Conservation (phyloP, 2,888 invertebrate species). For the Xylophagus ater region DNA sequence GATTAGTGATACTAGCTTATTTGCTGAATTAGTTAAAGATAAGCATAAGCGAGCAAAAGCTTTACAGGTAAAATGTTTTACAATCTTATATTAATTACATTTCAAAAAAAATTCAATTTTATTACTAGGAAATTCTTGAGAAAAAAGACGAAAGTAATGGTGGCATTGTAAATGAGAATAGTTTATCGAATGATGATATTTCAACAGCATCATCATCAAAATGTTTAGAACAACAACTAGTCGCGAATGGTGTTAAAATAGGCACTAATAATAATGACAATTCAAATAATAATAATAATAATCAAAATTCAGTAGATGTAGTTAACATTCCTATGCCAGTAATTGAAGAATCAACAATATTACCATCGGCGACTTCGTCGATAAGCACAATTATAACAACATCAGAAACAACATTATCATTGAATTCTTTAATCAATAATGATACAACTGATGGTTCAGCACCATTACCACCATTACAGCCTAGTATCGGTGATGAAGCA, state of each 20-base stretch:
- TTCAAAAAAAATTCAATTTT: background rate
- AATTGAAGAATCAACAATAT: slow-evolving; percentile 13
- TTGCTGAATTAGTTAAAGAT: slow-evolving; percentile 80
- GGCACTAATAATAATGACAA: slow-evolving; percentile 8
- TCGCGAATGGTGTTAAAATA: slow-evolving; percentile 25
- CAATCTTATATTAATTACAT: background rate
- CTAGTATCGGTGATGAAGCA: slow-evolving; percentile 21
- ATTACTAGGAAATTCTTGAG: slow-evolving; percentile 48
- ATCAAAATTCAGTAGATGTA: slow-evolving; percentile 42
- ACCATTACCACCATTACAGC: slow-evolving; percentile 25
- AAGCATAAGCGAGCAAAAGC: slow-evolving; percentile 72
- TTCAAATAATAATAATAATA: slow-evolving; percentile 7
- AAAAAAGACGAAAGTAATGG: slow-evolving; percentile 49
- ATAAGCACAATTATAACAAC: slow-evolving; percentile 23
- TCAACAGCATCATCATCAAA: slow-evolving; percentile 20
- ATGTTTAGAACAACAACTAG: slow-evolving; percentile 19
- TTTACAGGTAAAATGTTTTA: slow-evolving; percentile 32
- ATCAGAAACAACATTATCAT: slow-evolving; percentile 16
- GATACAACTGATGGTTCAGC: slow-evolving; percentile 19
- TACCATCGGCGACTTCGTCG: slow-evolving; percentile 19
- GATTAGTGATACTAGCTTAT: slow-evolving; percentile 78
- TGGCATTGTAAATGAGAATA: slow-evolving; percentile 31
- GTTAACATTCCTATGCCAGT: slow-evolving; percentile 62
- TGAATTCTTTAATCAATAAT: slow-evolving; percentile 3
- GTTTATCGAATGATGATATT: slow-evolving; percentile 32